Base-by-base conservation (phyloP, 92 coral and sea anemone genomes). In the Epizoanthus rinbou region DNA sequence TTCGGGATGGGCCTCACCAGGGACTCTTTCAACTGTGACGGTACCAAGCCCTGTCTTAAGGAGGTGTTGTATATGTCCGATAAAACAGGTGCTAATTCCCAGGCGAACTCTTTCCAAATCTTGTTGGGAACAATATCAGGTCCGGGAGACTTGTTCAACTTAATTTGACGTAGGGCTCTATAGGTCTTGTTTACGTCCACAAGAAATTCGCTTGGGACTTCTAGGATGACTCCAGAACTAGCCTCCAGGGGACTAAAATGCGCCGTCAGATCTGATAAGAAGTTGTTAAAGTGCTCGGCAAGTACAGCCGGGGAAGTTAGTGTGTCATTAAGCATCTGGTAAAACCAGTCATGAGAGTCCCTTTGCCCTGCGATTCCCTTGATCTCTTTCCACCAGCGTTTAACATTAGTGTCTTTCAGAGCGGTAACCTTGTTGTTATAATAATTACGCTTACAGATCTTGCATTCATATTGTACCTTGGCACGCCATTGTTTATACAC, bases 321-420 rank as follows among this genome's bases (percentile, higher is more conserved):
- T 57, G 75, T 37, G 22, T 84, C 82, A 64, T 84, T 80, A 11
- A 84, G 69, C 74, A 80, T 47, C 60, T 80, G 74, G 57, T 15
- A 59, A 64, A 28, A 62, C 84, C 84, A 80, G 7, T 18, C 58
- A 17, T 45, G 16, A 43, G 84, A 31, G 56, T 66, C 33, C 6
- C 75, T 52, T 28, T 75, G 6, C 35, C 88, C 75, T 37, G 67
- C 33, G 31, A 85, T 60, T 59, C 64, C 71, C 24, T 85, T 85
- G 57, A 84, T 74, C 79, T 85, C 83, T 45, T 54, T 85, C 83
- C 75, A 85, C 88, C 88, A 75, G 15, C 87, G 87, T 53, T 47
- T 74, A 37, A 85, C 83, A 64, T 85, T 63, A 43, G 74, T 62
- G 71, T 73, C 76, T 64, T 74, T 85, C 64, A 24, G 45, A 28